These are phyloP conservation scores for Macrosoma leucophasiata DNA, from an alignment of 2,888 invertebrate genomes.

Conservation along the genomic window DNA sequence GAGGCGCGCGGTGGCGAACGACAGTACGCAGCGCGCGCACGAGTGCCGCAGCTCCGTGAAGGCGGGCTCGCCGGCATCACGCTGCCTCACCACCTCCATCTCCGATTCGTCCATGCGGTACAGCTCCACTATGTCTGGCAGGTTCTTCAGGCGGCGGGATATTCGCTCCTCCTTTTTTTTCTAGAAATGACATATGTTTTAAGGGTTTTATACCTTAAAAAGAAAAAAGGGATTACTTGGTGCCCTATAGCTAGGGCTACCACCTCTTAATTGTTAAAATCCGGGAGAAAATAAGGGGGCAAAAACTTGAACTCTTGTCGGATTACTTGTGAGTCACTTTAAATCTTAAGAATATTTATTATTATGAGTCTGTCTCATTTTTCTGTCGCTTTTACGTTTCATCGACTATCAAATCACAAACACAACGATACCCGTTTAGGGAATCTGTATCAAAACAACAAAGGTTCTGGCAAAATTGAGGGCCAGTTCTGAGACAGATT, in stretches of 20 bases:
- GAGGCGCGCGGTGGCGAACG: constrained; percentile 45
- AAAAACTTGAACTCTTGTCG: too few species aligned
- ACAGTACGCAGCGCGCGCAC: constrained; percentile 45
- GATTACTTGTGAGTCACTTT: too few species aligned
- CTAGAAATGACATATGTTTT: constrained; percentile 4
- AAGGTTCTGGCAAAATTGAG: background rate
- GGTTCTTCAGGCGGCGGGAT: constrained; percentile 35
- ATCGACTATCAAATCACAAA: too few species aligned
- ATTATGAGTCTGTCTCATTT: background rate
- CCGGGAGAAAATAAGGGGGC: too few species aligned
- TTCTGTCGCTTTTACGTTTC: background rate
- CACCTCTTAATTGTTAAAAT: too few species aligned
- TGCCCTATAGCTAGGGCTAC: too few species aligned
- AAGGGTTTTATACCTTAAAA: background rate
- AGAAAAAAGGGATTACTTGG: too few species aligned
- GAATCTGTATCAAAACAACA: too few species aligned
- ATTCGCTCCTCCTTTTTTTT: constrained; percentile 9
- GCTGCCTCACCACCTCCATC: constrained; percentile 43
- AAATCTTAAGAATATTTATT: too few species aligned
- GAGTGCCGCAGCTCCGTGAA: constrained; percentile 42
- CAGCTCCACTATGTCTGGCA: constrained; percentile 31
- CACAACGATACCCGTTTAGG: too few species aligned
- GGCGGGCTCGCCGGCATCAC: constrained; percentile 38
- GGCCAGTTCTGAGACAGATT: background rate
- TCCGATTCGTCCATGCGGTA: constrained; percentile 48